phyloP scores from a whole-genome alignment of 2,888 invertebrate species.

The Hirudinaria manillensis region DNA sequence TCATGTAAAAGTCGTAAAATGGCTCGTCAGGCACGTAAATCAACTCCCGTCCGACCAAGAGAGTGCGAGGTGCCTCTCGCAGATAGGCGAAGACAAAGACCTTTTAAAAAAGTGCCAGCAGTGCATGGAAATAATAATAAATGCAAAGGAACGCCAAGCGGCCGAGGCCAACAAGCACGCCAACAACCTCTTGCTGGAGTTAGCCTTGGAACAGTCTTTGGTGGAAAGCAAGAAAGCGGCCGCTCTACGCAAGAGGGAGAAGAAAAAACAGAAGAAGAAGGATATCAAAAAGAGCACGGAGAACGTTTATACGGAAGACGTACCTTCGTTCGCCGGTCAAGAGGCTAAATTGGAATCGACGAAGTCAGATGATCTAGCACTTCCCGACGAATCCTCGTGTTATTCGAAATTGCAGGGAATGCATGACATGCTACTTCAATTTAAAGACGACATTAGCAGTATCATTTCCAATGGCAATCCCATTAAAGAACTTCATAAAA shows the following conservation, averaged over 20 bases:
- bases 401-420: not conserved
- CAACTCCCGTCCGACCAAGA: conserved; percentile 98
- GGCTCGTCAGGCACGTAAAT: conserved; percentile 95
- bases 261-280: conserved; percentile 62
- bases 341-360: not conserved
- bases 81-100: conserved; percentile 74
- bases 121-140: conserved; percentile 86
- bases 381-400: not conserved
- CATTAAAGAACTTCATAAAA: not conserved
- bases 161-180: conserved; percentile 96
- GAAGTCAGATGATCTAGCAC: not conserved
- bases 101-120: conserved; percentile 85
- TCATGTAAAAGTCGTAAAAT: conserved; percentile 73
- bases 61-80: conserved; percentile 82
- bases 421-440: not conserved
- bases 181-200: conserved; percentile 82
- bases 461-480: not conserved
- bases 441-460: not conserved
- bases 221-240: conserved; percentile 85
- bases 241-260: conserved; percentile 80
- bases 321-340: not conserved
- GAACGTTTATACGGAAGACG: not conserved
- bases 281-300: conserved; percentile 39
- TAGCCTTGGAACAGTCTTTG: conserved; percentile 84
- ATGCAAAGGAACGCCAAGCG: conserved; percentile 95